These are phyloP conservation scores for Drosophila rellima DNA, from an alignment of 2,888 invertebrate genomes.

Conservation along the genomic window DNA sequence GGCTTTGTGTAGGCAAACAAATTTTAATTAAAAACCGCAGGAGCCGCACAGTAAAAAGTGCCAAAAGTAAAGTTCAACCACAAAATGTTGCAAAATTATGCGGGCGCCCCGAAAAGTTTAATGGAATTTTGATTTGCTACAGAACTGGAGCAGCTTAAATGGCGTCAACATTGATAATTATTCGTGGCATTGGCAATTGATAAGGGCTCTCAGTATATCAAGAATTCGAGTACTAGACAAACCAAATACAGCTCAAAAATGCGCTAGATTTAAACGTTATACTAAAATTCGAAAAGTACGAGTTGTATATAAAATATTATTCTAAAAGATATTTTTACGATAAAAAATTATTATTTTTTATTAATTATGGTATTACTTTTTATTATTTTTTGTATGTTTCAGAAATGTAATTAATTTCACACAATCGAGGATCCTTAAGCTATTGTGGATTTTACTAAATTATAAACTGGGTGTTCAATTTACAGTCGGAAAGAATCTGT, in stretches of 20 bases:
- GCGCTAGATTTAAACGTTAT: background rate
- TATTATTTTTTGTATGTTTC: too few species aligned
- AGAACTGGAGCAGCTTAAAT: conserved; percentile 28
- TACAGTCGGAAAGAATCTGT: too few species aligned
- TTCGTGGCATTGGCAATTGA: conserved; percentile 41
- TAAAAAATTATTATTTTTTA: too few species aligned
- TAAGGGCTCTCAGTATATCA: conserved; percentile 10
- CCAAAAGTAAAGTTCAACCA: conserved; percentile 67
- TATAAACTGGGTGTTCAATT: too few species aligned
- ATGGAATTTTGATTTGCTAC: conserved; percentile 59
- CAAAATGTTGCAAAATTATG: conserved; percentile 73
- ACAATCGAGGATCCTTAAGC: too few species aligned
- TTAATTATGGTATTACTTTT: too few species aligned
- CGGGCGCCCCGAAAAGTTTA: conserved; percentile 56
- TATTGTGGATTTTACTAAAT: too few species aligned
- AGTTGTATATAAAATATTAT: too few species aligned
- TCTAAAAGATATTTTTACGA: background rate
- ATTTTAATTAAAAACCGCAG: conserved; percentile 75
- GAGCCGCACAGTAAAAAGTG: conserved; percentile 60
- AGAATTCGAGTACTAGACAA: background rate
- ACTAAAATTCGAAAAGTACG: background rate
- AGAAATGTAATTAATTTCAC: too few species aligned
- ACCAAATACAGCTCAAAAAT: background rate
- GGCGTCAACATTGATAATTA: conserved; percentile 50
- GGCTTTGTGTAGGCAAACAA: conserved; percentile 61